Conservation (phyloP, 2,797 vertebrate species). For the Myotis findleyi region DNA sequence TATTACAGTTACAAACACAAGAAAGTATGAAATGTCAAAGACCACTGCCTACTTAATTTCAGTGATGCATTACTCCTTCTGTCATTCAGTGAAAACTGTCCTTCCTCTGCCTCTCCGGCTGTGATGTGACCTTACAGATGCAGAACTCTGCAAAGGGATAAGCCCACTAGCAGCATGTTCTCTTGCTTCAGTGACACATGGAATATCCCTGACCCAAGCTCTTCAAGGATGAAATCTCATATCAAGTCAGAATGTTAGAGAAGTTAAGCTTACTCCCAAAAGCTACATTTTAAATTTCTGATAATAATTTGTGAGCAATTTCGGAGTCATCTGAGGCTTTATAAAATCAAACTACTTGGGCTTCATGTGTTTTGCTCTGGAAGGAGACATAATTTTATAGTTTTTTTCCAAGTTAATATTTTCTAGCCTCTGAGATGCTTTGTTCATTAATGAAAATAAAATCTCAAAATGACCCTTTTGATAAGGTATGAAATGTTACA, state of each 20-base stretch:
- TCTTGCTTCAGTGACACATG: background rate
- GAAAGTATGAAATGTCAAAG: constrained; percentile 10
- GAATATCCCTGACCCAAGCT: background rate
- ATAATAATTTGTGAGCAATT: constrained; percentile 48
- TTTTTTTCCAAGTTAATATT: constrained; percentile 19
- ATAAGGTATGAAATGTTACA: background rate
- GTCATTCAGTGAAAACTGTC: constrained; percentile 46
- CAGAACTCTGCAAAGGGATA: constrained; percentile 21
- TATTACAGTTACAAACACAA: background rate
- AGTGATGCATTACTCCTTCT: background rate
- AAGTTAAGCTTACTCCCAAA: background rate
- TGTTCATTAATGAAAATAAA: constrained; percentile 20
- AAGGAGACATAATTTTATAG: constrained; percentile 12
- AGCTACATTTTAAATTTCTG: constrained; percentile 48
- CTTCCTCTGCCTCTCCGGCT: constrained; percentile 48
- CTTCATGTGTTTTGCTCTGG: background rate
- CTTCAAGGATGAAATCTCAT: constrained; percentile 46
- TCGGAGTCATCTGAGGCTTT: background rate
- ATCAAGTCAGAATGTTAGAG: background rate
- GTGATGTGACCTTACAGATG: constrained; percentile 59
- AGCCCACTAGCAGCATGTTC: background rate
- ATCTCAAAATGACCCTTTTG: constrained; percentile 11
- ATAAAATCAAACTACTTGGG: constrained; percentile 27
- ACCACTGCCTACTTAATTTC: constrained; percentile 49
- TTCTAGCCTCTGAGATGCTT: background rate